Evolutionary conservation across 2,797 vertebrate species (phyloP).

Genomic region (Acipenser transmontanus): DNA sequence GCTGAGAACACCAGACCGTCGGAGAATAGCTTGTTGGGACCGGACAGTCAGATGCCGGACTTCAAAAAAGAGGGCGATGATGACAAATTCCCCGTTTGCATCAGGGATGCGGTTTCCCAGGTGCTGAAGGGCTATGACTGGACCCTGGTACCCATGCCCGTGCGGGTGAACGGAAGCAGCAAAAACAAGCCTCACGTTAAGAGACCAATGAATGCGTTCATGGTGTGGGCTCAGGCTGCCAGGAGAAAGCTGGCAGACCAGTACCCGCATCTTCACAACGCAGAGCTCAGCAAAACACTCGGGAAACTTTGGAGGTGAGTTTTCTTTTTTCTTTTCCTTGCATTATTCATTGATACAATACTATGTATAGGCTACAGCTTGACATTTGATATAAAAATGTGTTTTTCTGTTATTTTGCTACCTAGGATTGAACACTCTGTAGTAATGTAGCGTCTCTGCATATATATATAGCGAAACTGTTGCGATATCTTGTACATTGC

Average conservation of each 20-base stretch:
- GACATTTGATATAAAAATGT: no score
- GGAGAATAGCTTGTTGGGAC: slow-evolving; percentile 77
- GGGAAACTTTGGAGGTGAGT: slow-evolving; percentile 92
- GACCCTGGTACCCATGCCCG: slow-evolving; percentile 95
- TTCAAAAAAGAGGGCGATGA: slow-evolving; percentile 86
- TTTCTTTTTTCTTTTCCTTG: background rate
- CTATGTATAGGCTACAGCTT: no score
- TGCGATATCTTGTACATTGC: no score
- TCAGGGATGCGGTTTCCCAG: slow-evolving; percentile 91
- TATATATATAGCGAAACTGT: no score
- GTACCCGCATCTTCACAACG: slow-evolving; percentile 93
- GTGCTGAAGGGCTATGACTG: slow-evolving; percentile 97
- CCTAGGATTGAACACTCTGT: no score
- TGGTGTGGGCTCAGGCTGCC: slow-evolving; percentile 90
- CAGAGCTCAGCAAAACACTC: slow-evolving; percentile 92
- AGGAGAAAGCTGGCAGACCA: slow-evolving; percentile 90
- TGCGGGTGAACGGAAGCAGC: slow-evolving; percentile 85
- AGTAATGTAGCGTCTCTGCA: no score
- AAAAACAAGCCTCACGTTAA: slow-evolving; percentile 89
- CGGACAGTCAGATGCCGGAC: slow-evolving; percentile 55
- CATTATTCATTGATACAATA: no score
- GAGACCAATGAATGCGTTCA: slow-evolving; percentile 83
- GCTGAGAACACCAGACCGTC: slow-evolving; percentile 85
- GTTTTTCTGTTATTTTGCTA: no score
- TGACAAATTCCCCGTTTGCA: slow-evolving; percentile 91